Percentiles rank a stretch among this genome's conserved stretches.
Conservation (phyloP, 1,140 invertebrate species). For the Hylyphantes graminicola region DNA sequence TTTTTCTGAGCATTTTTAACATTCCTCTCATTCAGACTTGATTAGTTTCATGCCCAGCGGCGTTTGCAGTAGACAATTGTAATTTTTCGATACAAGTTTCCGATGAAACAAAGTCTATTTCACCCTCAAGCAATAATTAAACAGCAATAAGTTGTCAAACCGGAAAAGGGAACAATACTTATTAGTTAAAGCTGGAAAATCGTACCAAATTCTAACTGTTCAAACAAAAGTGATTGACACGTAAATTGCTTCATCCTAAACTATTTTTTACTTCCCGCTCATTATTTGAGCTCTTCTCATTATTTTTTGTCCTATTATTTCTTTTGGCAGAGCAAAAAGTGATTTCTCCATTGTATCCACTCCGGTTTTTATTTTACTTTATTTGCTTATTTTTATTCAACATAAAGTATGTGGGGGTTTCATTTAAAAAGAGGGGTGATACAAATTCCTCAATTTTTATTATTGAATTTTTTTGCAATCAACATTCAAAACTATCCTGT, state of each 20-base stretch:
- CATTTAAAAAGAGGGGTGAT: conserved; percentile 5
- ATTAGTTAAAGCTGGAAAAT: conserved; percentile 15
- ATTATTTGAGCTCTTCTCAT: too few species aligned
- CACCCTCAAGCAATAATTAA: too few species aligned
- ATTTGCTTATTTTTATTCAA: background rate
- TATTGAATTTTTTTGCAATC: background rate
- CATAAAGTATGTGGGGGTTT: background rate
- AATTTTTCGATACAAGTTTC: too few species aligned
- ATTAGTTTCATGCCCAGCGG: too few species aligned
- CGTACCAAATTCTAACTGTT: conserved; percentile 10
- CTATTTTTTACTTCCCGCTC: conserved; percentile 2
- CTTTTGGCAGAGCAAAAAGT: too few species aligned
- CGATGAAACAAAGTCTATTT: too few species aligned
- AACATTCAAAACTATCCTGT: conserved; percentile 18
- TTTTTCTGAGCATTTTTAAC: too few species aligned
- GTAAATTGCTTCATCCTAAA: conserved; percentile 19
- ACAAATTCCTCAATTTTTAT: conserved; percentile 53
- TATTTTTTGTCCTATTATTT: too few species aligned
- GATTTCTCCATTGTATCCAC: background rate
- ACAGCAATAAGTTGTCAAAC: background rate
- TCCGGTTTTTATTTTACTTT: background rate
- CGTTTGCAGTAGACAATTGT: too few species aligned
- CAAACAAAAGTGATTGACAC: conserved; percentile 20
- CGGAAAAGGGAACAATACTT: conserved; percentile 18
- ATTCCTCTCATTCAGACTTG: too few species aligned